These are phyloP conservation scores for Papilio aristodemus DNA, from an alignment of 1,140 invertebrate genomes.

Conservation along the genomic window DNA sequence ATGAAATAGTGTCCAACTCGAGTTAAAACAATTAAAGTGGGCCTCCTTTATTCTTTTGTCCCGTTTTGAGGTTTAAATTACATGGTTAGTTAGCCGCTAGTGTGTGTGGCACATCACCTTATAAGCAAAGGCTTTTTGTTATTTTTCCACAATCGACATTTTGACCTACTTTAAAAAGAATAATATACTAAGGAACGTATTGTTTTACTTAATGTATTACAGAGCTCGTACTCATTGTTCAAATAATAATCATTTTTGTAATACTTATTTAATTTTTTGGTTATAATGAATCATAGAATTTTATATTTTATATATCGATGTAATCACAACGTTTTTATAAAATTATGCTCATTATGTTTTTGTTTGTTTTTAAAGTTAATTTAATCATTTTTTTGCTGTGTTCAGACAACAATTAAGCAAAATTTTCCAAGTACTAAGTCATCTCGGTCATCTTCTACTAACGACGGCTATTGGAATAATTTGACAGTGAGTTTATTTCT, in stretches of 20 bases:
- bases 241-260: neutral
- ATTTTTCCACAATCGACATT: neutral
- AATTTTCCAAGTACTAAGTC: neutral
- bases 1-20: constrained; percentile 6
- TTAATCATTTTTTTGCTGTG: neutral
- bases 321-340: neutral
- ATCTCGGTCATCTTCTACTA: neutral
- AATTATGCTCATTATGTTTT: neutral
- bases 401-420: neutral
- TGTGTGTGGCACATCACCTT: neutral
- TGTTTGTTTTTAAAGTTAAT: neutral
- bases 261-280: neutral
- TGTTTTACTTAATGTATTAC: neutral
- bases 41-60: neutral
- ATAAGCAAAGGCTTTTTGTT: constrained; percentile 2
- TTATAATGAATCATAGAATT: no score
- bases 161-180: constrained; percentile 10
- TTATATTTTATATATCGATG: no score
- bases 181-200: neutral
- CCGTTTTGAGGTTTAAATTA: neutral
- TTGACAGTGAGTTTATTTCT: neutral
- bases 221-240: neutral
- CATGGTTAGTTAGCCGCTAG: neutral
- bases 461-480: neutral
- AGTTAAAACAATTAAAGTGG: constrained; percentile 12